These are phyloP conservation scores for Spizaetus ornatus DNA, from an alignment of 2,113 vertebrate species.

Conservation along the genomic window DNA sequence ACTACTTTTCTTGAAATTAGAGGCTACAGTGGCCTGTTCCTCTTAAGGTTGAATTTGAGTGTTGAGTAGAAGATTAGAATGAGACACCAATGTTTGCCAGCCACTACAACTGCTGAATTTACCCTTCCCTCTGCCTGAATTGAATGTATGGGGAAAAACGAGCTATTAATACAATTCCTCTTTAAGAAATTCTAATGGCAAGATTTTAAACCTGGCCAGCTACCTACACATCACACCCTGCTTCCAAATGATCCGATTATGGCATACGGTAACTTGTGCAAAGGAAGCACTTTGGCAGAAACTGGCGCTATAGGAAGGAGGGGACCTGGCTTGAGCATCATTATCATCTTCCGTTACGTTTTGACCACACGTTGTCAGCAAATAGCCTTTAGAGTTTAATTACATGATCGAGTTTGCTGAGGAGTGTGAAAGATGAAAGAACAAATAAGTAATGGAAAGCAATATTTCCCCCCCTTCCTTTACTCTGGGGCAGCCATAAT, in stretches of 20 bases:
- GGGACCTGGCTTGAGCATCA: background rate
- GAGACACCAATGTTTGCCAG: background rate
- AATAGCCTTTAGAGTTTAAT: conserved; percentile 36
- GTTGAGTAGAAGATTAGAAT: background rate
- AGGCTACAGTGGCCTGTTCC: background rate
- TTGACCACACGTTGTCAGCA: background rate
- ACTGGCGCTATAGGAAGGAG: background rate
- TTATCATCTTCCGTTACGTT: background rate
- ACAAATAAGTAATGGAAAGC: background rate
- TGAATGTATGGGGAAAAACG: background rate
- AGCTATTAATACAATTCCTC: background rate
- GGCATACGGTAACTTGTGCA: background rate
- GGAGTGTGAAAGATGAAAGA: conserved; percentile 27
- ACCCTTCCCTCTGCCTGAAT: background rate
- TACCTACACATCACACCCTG: background rate
- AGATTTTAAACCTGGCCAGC: background rate
- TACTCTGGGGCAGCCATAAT: conserved; percentile 40
- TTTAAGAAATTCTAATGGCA: background rate
- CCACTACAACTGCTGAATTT: background rate
- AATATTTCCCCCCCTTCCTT: background rate
- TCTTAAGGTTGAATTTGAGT: background rate
- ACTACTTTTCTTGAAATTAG: background rate
- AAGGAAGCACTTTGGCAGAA: background rate
- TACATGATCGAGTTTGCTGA: background rate
- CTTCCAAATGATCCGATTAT: background rate